Base-by-base conservation (phyloP, 2,888 invertebrate genomes). In the Anorthoa munda region DNA sequence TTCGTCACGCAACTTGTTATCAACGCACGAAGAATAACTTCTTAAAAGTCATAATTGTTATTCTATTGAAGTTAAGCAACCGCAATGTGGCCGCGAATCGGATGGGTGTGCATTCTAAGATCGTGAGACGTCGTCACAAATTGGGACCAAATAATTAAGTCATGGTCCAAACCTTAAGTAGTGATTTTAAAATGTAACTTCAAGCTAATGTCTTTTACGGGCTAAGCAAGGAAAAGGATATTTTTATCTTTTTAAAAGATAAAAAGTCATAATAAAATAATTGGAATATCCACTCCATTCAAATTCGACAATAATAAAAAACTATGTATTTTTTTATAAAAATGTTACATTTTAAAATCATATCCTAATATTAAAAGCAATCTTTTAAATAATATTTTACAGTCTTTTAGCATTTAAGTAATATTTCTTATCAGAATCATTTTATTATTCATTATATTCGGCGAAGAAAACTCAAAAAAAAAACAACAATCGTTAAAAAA, bases 51-150 rank as follows among this genome's bases (percentile, higher is more conserved):
- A 73, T 55, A 48, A 23, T 58, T 70, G 48, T 74, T 79, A 65
- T 63, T 65, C 51, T 51, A 55, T 58, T 79, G 56, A 67, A 60
- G 83, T 72, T 70, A 81, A 78, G 83, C 64, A 63, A 64, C 60
- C 63, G 71, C 58, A 48, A 21, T 66, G 77, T 67, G 73, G 77
- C 39, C 53, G 56, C 66, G 26, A 66, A 65, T 72, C 9, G 58
- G 78, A 81, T 83, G 66, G 75, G 77, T 67, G 59, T 60, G 60
- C 79, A 67, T 45, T 75, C 68, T 64, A 71, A 73, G 85, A 79
- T 79, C 85, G 85, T 77, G 75, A 56, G 31, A 60, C 60, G 3
- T 75, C 63, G 86, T 86, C 86, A 86, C 86, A 86, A 86, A 85
- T 77, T 65, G 81, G 86, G 87, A 76, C 87, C 86, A 86, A 86